phyloP scores from a whole-genome alignment of 1,140 invertebrate species.

The Musca domestica region DNA sequence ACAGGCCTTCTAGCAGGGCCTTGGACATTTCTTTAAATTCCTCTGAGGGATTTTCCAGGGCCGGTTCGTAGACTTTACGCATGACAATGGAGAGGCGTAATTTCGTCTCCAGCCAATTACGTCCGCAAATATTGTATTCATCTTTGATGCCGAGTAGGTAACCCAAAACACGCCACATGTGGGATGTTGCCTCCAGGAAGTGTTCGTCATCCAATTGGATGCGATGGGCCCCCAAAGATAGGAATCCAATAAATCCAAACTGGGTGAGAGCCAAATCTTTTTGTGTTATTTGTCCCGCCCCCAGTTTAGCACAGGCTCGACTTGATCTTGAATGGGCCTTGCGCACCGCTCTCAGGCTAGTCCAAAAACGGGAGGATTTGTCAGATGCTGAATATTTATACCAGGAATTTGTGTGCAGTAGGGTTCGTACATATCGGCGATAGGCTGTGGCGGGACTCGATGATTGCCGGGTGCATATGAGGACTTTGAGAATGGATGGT shows the following conservation, averaged over 20 bases:
- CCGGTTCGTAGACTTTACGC: slow-evolving; percentile 41
- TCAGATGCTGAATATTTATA: slow-evolving; percentile 57
- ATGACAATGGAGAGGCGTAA: slow-evolving; percentile 42
- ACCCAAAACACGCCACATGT: slow-evolving; percentile 82
- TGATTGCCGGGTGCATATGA: slow-evolving; percentile 67
- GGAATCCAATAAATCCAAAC: slow-evolving; percentile 82
- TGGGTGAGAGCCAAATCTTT: slow-evolving; percentile 81
- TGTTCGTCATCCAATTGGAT: slow-evolving; percentile 64
- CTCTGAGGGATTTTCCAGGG: slow-evolving; percentile 34
- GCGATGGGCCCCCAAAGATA: slow-evolving; percentile 64
- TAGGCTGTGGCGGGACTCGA: slow-evolving; percentile 65
- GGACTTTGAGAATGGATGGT: slow-evolving; percentile 62
- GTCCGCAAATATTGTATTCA: slow-evolving; percentile 50
- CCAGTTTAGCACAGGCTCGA: slow-evolving; percentile 52
- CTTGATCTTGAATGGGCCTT: slow-evolving; percentile 64
- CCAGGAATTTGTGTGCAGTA: slow-evolving; percentile 72
- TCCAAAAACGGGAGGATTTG: slow-evolving; percentile 55
- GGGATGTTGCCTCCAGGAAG: slow-evolving; percentile 73
- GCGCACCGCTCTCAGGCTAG: slow-evolving; percentile 66
- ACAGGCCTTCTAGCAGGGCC: slow-evolving; percentile 43
- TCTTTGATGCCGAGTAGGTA: slow-evolving; percentile 79
- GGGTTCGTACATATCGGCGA: slow-evolving; percentile 71
- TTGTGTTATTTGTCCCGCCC: slow-evolving; percentile 62
- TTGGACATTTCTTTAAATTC: slow-evolving; percentile 44
- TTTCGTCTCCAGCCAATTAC: slow-evolving; percentile 41